A percentile compares a stretch with the other conserved stretches of the same genome.
Evolutionary conservation across 2,113 vertebrate genomes (phyloP).

Genomic region (Corythaeola cristata): DNA sequence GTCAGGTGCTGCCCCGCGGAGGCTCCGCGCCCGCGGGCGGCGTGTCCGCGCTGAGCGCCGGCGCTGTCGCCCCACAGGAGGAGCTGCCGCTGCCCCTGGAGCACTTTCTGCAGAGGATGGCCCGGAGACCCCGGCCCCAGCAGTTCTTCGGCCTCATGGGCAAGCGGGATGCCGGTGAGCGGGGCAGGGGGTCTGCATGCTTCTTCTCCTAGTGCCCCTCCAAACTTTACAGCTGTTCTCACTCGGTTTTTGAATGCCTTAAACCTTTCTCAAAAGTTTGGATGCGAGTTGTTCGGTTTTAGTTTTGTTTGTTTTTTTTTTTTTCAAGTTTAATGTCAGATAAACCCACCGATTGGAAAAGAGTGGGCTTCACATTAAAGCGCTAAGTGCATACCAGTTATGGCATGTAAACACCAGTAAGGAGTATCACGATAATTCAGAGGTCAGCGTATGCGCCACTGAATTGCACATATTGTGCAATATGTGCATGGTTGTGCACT

Average conservation of each 20-base stretch:
- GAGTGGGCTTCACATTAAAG: neutral
- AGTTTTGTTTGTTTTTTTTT: neutral
- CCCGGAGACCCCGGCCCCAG: conserved; percentile 90
- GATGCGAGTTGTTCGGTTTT: rapidly evolving
- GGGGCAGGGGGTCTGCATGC: neutral
- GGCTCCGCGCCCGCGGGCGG: neutral
- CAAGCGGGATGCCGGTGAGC: conserved; percentile 90
- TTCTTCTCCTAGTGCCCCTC: neutral
- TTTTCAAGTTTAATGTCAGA: neutral
- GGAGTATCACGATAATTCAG: neutral
- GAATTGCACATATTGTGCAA: too few species aligned
- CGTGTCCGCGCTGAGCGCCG: neutral
- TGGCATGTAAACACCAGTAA: rapidly evolving
- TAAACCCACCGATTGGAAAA: neutral
- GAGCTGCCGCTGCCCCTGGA: conserved; percentile 81
- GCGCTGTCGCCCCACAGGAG: conserved; percentile 60
- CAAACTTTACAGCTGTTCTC: rapidly evolving
- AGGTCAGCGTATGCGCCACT: rapidly evolving
- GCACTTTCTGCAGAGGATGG: conserved; percentile 90
- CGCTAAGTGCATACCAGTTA: too few species aligned
- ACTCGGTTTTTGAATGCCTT: rapidly evolving
- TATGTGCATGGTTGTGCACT: neutral
- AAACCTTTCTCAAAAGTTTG: neutral
- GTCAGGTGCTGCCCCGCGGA: neutral
- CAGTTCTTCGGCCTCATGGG: conserved; percentile 98